Evolutionary conservation across 1,140 invertebrate genomes (phyloP).

Genomic region (Drosophila malerkotliana): DNA sequence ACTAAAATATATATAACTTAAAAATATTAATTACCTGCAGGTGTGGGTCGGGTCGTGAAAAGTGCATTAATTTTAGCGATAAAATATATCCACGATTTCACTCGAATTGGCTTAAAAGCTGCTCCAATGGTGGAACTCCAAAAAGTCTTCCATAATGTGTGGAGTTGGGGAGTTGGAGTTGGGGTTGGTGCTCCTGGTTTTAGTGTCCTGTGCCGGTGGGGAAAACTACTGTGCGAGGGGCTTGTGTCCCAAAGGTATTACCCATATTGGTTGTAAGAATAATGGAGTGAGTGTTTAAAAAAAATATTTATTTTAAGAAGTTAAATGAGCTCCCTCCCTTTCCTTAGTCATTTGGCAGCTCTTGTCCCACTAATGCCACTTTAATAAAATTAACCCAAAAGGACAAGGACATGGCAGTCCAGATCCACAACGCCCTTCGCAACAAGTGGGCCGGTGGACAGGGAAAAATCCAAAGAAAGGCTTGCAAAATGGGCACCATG

Average conservation of each 20-base stretch:
- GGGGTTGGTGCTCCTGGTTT: background rate
- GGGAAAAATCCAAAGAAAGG: background rate
- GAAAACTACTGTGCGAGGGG: background rate
- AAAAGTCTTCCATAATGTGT: background rate
- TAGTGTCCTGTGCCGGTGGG: background rate
- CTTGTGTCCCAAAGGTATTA: background rate
- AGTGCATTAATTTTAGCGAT: too few relatives aligned
- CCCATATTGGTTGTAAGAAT: constrained; percentile 14
- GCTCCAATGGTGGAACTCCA: background rate
- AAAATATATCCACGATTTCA: too few relatives aligned
- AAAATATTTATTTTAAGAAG: background rate
- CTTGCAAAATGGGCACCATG: constrained; percentile 53
- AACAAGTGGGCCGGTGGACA: constrained; percentile 43
- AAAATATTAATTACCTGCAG: background rate
- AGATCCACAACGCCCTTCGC: constrained; percentile 38
- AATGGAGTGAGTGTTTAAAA: background rate
- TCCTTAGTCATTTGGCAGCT: background rate
- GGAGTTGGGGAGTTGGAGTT: background rate
- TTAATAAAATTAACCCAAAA: background rate
- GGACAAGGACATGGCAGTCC: background rate
- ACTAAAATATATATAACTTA: background rate
- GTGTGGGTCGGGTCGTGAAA: background rate
- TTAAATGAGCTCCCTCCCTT: background rate
- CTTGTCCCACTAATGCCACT: background rate
- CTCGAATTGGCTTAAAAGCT: background rate